Conservation (phyloP, 2,797 vertebrate species). For the Takifugu ocellatus region DNA sequence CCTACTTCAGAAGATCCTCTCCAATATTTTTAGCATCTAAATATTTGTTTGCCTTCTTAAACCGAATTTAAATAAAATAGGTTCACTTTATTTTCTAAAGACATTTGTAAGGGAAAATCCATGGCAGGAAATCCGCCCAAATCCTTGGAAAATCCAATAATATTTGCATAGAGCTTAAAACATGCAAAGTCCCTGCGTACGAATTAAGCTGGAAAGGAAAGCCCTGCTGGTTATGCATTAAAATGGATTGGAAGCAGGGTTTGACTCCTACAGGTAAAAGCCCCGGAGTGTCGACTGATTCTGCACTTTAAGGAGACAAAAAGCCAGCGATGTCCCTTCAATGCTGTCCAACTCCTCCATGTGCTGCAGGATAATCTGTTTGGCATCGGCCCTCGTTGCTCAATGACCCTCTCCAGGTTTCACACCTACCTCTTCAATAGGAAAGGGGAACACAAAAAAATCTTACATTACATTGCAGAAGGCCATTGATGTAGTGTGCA, state of each 20-base stretch:
- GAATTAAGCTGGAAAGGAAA: conserved; percentile 81
- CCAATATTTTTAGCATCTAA: conserved; percentile 78
- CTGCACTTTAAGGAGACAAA: conserved; percentile 66
- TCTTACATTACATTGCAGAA: conserved; percentile 19
- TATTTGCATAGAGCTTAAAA: conserved; percentile 85
- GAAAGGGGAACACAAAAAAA: conserved; percentile 48
- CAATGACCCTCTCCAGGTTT: conserved; percentile 65
- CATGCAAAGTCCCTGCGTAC: conserved; percentile 81
- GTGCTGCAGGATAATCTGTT: conserved; percentile 59
- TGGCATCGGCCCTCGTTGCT: conserved; percentile 37
- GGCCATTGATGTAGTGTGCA: conserved; percentile 32
- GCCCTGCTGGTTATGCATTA: conserved; percentile 80
- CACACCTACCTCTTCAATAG: conserved; percentile 42
- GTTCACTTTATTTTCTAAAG: conserved; percentile 84
- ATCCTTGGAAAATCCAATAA: conserved; percentile 85
- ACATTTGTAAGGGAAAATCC: conserved; percentile 81
- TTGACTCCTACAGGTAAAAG: conserved; percentile 80
- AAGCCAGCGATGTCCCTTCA: conserved; percentile 61
- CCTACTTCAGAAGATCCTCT: conserved; percentile 64
- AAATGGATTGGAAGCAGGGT: conserved; percentile 78
- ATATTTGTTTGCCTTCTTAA: conserved; percentile 78
- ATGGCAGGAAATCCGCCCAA: conserved; percentile 80
- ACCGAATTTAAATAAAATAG: conserved; percentile 79
- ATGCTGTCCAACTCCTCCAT: conserved; percentile 57
- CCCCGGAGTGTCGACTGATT: conserved; percentile 62